Evolutionary conservation across 92 coral and sea anemone species (phyloP), one percentile per base, ranked within the genome.

Genomic region (Isaurus tuberculatus): DNA sequence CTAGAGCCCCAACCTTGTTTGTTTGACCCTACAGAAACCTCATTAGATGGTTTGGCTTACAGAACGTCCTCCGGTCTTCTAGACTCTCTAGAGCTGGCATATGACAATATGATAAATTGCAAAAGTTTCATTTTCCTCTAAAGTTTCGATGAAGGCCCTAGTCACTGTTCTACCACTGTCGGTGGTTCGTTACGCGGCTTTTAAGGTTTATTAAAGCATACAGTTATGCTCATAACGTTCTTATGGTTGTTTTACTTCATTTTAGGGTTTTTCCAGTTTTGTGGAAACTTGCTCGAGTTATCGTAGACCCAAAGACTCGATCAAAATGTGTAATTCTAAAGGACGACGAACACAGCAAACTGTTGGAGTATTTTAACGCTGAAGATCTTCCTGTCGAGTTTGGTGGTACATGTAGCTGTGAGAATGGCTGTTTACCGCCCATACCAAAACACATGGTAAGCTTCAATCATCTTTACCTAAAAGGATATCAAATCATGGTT

Each of bases 361-460:
- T 96, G 29, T 43, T 92, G 17, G 95, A 96, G 19, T 96, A 94
- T 55, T 96, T 96, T 29, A 83, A 94, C 31, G 86, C 94, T 0
- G 94, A 94, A 36, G 90, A 92, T 29, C 86, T 96, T 9, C 99
- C 99, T 7, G 90, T 81, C 72, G 99, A 92, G 81, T 94, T 92
- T 85, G 98, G 99, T n/a, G 99, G 99, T 19, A 70, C 85, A 0
- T 96, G 99, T 68, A 60, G 85, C 5, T 96, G 99, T 79, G 88
- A 90, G 10, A 64, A 84, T 19, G 99, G 99, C 30, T 96, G 99
- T 81, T 79, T 96, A 13, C 99, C 99, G 6, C 93, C 95, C 19
- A 68, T 96, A 5, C 99, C 99, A 5, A 94, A 90, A 81, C 98
- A 94, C 64, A 96, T 96, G 99, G 99, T 96, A 75, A 93, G 83